These are phyloP conservation scores for Pantherophis alleghaniensis DNA, from an alignment of 2,797 vertebrate species.

Conservation along the genomic window DNA sequence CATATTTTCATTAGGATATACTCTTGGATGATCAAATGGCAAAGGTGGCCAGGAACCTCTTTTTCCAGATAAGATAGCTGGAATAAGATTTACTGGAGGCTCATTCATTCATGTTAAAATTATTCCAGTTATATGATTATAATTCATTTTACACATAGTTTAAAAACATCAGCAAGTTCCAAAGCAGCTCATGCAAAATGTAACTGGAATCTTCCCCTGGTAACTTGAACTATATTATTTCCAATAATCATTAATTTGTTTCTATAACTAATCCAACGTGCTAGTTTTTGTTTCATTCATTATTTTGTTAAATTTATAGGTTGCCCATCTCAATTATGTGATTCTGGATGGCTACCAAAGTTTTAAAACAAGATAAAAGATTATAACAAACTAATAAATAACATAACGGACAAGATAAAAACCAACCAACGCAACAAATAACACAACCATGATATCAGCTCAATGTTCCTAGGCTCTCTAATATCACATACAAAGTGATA, in stretches of 20 bases:
- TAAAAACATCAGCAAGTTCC: too few species aligned
- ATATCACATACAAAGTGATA: not conserved
- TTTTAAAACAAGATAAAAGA: not conserved
- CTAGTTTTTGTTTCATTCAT: not conserved
- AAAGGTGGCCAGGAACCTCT: not conserved
- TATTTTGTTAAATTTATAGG: not conserved
- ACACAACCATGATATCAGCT: not conserved
- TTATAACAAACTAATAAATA: not conserved
- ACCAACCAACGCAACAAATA: not conserved
- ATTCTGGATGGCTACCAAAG: not conserved
- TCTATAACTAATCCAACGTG: not conserved
- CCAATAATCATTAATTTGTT: not conserved
- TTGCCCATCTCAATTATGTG: not conserved
- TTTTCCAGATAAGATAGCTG: not conserved
- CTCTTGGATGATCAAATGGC: not conserved
- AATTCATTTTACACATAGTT: not conserved
- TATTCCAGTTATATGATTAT: not conserved
- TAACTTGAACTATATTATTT: not conserved
- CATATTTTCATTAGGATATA: not conserved
- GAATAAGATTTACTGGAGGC: not conserved
- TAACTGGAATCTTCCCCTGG: too few species aligned
- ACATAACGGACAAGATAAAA: not conserved
- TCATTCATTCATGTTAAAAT: not conserved
- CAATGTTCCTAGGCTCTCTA: not conserved
- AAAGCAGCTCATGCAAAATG: too few species aligned